Conservation (phyloP, 2,113 vertebrate species). For the Carlito syrichta region DNA sequence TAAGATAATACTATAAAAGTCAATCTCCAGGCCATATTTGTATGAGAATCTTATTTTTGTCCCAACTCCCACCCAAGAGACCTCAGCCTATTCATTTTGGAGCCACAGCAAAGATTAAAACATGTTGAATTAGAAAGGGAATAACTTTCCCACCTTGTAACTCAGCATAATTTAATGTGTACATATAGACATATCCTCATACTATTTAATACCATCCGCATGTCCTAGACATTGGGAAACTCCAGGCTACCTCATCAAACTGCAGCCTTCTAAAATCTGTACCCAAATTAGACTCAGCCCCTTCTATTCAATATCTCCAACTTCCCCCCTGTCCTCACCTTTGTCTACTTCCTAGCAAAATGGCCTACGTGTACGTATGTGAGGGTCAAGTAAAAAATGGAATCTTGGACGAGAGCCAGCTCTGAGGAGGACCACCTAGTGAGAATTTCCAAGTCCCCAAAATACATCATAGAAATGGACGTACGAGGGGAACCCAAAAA, state of each 20-base stretch:
- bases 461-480: not conserved
- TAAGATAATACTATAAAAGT: not conserved
- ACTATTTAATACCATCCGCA: not conserved
- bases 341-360: not conserved
- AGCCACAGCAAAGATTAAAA: not conserved
- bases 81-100: not conserved
- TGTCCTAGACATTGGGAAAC: not conserved
- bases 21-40: not conserved
- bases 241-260: not conserved
- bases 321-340: not conserved
- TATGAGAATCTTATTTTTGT: not conserved
- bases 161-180: not conserved
- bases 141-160: not conserved
- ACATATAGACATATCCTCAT: not conserved
- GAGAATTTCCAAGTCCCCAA: not conserved
- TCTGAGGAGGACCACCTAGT: not conserved
- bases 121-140: not conserved
- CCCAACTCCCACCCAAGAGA: not conserved
- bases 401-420: not conserved
- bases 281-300: not conserved
- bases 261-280: not conserved
- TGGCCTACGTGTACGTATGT: fast-evolving
- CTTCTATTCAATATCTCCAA: not conserved
- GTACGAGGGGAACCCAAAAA: too few species aligned
- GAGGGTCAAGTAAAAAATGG: not conserved